phyloP scores from a whole-genome alignment of 2,888 invertebrate species.

The Lasioglossum figueresi region DNA sequence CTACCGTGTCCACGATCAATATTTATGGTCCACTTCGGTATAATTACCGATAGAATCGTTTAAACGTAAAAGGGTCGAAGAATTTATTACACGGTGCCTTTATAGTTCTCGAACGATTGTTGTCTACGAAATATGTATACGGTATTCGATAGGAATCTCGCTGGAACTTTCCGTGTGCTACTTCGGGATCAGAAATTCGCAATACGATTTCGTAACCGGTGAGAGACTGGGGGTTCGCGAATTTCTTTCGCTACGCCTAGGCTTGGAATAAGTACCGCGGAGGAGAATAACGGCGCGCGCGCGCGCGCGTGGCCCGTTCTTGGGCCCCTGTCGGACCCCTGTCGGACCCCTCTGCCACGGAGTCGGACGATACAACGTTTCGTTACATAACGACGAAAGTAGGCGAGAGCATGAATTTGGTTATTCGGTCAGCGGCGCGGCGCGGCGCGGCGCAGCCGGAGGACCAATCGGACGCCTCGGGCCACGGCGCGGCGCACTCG shows the following conservation, averaged over 20 bases:
- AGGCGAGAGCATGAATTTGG: conserved; percentile 81
- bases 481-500: conserved; percentile 27
- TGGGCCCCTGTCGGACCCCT: conserved; percentile 21
- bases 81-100: not conserved
- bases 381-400: conserved; percentile 78
- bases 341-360: not conserved
- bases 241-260: conserved; percentile 3
- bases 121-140: not conserved
- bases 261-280: not conserved
- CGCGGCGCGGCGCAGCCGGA: conserved; percentile 62
- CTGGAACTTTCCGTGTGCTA: conserved; percentile 23
- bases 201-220: conserved; percentile 38
- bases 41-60: not conserved
- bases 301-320: conserved; percentile 33
- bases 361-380: conserved; percentile 34
- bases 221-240: conserved; percentile 4
- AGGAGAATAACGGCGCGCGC: conserved; percentile 24
- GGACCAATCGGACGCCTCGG: conserved; percentile 66
- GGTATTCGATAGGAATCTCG: not conserved
- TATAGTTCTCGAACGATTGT: not conserved
- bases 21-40: not conserved
- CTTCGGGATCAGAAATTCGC: not conserved
- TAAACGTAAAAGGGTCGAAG: not conserved
- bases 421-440: conserved; percentile 81
- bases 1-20: not conserved